Evolutionary conservation across 2,888 invertebrate genomes (phyloP).

Genomic region (Penaeus monodon): DNA sequence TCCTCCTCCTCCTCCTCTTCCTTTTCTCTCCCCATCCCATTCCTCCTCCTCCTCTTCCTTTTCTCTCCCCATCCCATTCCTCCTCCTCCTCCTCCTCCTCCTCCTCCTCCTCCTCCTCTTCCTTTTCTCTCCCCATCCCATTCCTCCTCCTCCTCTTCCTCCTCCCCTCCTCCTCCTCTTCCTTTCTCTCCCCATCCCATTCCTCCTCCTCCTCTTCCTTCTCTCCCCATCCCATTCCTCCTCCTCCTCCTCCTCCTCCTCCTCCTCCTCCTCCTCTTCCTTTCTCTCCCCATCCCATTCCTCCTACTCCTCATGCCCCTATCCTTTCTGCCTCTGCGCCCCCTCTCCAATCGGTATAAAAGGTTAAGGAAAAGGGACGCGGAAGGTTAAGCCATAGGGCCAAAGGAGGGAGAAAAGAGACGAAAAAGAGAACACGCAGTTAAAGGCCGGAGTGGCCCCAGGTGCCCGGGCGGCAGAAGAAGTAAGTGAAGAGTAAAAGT

Average conservation of each 20-base stretch:
- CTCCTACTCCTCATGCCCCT: not conserved
- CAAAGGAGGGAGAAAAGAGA: no score
- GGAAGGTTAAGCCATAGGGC: no score
- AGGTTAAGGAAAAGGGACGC: no score
- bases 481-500: no score
- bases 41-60: not conserved
- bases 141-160: not conserved
- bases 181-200: not conserved
- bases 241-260: not conserved
- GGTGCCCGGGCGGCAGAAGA: no score
- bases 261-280: not conserved
- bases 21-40: not conserved
- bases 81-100: not conserved
- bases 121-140: not conserved
- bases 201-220: not conserved
- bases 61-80: not conserved
- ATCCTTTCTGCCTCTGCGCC: not conserved
- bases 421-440: no score
- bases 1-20: not conserved
- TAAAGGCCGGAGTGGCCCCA: no score
- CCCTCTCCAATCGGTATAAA: not conserved
- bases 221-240: not conserved
- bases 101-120: not conserved
- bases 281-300: not conserved
- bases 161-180: not conserved